Base-by-base conservation (phyloP, 2,113 vertebrate species). In the Sinocyclocheilus anophthalmus region DNA sequence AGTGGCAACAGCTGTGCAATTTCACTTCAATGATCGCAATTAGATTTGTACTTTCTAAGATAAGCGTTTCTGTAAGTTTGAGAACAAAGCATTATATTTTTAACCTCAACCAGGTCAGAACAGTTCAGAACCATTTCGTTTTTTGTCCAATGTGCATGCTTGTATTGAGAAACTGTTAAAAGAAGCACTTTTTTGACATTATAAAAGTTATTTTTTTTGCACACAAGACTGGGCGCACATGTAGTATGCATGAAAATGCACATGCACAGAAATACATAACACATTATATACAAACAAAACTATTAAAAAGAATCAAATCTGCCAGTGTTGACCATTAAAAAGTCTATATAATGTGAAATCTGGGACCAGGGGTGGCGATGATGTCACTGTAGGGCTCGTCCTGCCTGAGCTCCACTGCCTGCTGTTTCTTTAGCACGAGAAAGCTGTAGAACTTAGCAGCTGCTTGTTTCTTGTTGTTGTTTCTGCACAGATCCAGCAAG, bases 391-490 rank as follows among this genome's bases (percentile, higher is more conserved):
- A 99, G 22, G 98, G 98, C 84, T 98, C 95, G 79, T 95, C 92
- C 92, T 99, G 98, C 0, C 95, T 96, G 88, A 99, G 95, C 92
- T 99, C 97, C 26, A 99, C 98, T 33, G 98, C 98, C 91, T 99
- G 98, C 89, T 99, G 98, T 91, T 99, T 99, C 91, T 99, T 99
- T 76, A 99, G 96, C 88, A 99, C 98, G 90, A 99, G 94, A 93
- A 99, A 99, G 92, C 98, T 99, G 96, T 99, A 99, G 94, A 99
- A 99, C 92, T 99, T 99, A 77, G 98, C 98, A 37, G 98, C 98
- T n/a, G 98, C 98, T 93, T 99, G 98, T 91, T 99, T 99, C 92
- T 95, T 96, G 92, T 99, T 99, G 5, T 98, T 99, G 92, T 97
- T 98, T 93, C 96, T 95, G 95, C 98, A 99, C 88, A 99, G 93